A percentile compares a stretch with the other conserved stretches of the same genome.
Conservation (phyloP, 35 echinoderm and acorn worm species). For the Ptychodera flava region DNA sequence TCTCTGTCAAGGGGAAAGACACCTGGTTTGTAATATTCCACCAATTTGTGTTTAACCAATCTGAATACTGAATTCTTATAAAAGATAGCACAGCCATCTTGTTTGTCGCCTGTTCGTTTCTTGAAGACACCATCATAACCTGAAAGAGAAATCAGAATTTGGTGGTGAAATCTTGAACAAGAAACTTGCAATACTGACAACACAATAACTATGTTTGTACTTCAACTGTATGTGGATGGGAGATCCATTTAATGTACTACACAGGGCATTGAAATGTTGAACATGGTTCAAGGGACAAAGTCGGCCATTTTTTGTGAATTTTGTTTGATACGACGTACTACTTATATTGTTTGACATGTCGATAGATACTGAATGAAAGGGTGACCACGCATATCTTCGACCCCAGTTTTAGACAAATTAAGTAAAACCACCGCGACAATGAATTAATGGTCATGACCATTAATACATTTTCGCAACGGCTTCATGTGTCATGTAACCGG, state of each 20-base stretch:
- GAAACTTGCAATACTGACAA: no score
- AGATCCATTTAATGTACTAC: not conserved
- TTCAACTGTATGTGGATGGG: not conserved
- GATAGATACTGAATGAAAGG: no score
- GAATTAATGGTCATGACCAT: no score
- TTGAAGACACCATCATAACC: constrained; percentile 72
- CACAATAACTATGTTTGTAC: not conserved
- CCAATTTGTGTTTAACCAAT: constrained; percentile 3
- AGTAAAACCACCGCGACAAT: no score
- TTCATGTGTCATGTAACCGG: no score
- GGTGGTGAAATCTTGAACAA: not conserved
- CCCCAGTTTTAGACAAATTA: no score
- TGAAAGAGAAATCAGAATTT: constrained; percentile 18
- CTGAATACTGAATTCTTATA: constrained; percentile 42
- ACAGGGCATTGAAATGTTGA: not conserved
- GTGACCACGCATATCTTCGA: no score
- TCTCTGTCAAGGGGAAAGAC: constrained; percentile 66
- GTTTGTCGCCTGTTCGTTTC: constrained; percentile 73
- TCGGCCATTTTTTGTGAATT: no score
- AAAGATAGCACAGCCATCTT: constrained; percentile 90
- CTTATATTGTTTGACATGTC: no score
- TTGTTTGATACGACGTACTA: no score
- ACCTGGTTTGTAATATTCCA: constrained; percentile 39
- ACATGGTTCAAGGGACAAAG: no score
- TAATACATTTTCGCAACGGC: no score